Conservation (phyloP, 2,888 invertebrate species). For the Agrotis puta region DNA sequence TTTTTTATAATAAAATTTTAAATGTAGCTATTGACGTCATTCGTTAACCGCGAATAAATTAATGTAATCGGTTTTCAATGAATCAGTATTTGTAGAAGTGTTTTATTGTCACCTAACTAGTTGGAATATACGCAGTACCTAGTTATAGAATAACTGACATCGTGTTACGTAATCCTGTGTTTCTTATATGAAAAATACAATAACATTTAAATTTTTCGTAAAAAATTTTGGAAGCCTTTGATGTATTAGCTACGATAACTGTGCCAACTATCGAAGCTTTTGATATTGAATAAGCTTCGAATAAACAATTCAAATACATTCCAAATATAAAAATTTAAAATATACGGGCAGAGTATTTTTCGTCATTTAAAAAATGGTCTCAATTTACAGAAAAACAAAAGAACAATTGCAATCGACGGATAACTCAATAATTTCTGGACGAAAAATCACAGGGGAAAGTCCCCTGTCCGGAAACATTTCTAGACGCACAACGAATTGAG, state of each 20-base stretch:
- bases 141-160: not conserved
- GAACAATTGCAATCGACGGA: conserved; percentile 47
- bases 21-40: conserved; percentile 3
- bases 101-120: not conserved
- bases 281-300: conserved; percentile 1
- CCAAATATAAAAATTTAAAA: not conserved
- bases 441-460: conserved; percentile 68
- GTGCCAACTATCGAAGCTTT: not conserved
- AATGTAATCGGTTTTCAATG: conserved; percentile 19
- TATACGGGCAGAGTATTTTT: too few species aligned
- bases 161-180: not conserved
- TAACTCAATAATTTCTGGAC: conserved; percentile 75
- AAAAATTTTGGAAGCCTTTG: not conserved
- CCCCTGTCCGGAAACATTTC: conserved; percentile 72
- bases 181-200: not conserved
- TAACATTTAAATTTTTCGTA: not conserved
- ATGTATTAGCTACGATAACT: not conserved
- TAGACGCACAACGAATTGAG: conserved; percentile 77
- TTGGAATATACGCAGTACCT: not conserved
- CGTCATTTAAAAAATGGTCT: too few species aligned
- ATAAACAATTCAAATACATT: not conserved
- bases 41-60: conserved; percentile 42
- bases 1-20: not conserved
- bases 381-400: conserved; percentile 27
- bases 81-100: conserved; percentile 32